Evolutionary conservation across 2,797 vertebrate genomes (phyloP).

Genomic region (Argyrosomus regius): DNA sequence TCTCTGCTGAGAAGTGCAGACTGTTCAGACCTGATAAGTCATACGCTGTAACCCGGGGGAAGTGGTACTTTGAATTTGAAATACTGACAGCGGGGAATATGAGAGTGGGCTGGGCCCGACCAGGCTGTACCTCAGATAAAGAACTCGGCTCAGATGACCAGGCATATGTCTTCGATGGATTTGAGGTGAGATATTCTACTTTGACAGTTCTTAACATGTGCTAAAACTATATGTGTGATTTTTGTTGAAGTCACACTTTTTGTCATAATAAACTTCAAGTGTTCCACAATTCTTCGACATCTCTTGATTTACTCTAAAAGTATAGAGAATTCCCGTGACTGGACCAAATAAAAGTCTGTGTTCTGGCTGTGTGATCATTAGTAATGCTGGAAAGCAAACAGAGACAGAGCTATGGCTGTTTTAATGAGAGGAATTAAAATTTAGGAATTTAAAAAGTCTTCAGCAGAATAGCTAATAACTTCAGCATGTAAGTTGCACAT

Average conservation of each 20-base stretch:
- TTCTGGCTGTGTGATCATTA: constrained; percentile 4
- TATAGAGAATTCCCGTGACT: background rate
- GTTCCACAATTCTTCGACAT: background rate
- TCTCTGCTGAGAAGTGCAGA: constrained; percentile 86
- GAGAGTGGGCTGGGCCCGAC: constrained; percentile 94
- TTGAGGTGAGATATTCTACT: constrained; percentile 86
- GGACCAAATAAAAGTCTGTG: background rate
- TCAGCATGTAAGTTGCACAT: background rate
- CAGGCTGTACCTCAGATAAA: constrained; percentile 87
- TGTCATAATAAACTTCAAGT: background rate
- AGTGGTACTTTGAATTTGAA: constrained; percentile 98
- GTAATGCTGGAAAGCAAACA: background rate
- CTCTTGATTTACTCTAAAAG: background rate
- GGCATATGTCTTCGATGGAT: constrained; percentile 93
- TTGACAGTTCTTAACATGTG: background rate
- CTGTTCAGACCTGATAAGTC: constrained; percentile 94
- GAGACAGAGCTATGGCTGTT: background rate
- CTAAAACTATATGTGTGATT: background rate
- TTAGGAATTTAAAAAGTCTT: background rate
- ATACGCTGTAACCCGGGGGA: constrained; percentile 90
- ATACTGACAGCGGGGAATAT: constrained; percentile 91
- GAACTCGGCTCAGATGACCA: constrained; percentile 93
- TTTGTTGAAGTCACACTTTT: background rate
- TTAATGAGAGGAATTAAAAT: constrained; percentile 1
- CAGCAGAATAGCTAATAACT: background rate